Conservation (phyloP, 1,140 invertebrate genomes). For the Saxidomus purpurata region DNA sequence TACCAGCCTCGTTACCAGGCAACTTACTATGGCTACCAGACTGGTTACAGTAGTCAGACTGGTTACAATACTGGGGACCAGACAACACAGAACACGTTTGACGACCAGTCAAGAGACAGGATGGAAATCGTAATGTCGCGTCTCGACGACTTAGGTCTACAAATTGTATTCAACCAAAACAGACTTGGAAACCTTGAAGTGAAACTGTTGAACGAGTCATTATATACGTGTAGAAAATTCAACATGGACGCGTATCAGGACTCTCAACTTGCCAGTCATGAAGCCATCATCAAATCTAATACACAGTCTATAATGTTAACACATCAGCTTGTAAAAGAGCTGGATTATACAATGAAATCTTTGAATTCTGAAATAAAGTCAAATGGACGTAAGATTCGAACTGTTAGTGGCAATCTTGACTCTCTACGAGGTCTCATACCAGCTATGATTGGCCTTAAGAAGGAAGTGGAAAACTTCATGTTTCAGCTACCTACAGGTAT, state of each 20-base stretch:
- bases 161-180: slow-evolving; percentile 79
- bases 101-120: slow-evolving; percentile 28
- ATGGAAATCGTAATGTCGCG: slow-evolving; percentile 43
- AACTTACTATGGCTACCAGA: slow-evolving; percentile 3
- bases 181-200: slow-evolving; percentile 79
- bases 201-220: slow-evolving; percentile 77
- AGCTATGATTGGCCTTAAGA: slow-evolving; percentile 67
- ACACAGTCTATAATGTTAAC: slow-evolving; percentile 57
- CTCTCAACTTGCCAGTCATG: slow-evolving; percentile 69
- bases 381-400: slow-evolving; percentile 37
- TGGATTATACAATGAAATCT: slow-evolving; percentile 65
- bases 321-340: slow-evolving; percentile 73
- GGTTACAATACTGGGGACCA: slow-evolving; percentile 25
- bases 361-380: slow-evolving; percentile 9
- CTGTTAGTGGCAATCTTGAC: slow-evolving; percentile 49
- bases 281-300: slow-evolving; percentile 70
- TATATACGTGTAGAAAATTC: slow-evolving; percentile 76
- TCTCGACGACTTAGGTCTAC: slow-evolving; percentile 75
- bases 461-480: slow-evolving; percentile 78
- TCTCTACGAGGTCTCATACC: slow-evolving; percentile 70
- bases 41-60: not conserved
- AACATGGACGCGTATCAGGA: slow-evolving; percentile 79
- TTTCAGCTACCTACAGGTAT: slow-evolving; percentile 80
- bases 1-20: slow-evolving; percentile 44
- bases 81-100: not conserved